These are phyloP conservation scores for Holacanthus passer DNA, from an alignment of 2,113 vertebrate genomes.

Conservation along the genomic window DNA sequence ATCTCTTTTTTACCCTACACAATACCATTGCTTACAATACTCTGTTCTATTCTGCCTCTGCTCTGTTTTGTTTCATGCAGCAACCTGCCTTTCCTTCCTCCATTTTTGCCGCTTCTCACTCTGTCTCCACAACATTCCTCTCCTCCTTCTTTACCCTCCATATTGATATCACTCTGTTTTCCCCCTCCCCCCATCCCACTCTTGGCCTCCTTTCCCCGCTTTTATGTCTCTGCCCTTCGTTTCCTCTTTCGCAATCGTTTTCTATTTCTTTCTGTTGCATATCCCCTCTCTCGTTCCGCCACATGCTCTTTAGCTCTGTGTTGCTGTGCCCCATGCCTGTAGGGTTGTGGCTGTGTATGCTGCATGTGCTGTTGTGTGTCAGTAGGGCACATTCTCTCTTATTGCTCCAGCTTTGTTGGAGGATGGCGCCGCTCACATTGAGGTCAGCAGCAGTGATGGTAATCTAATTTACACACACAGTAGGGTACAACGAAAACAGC, in stretches of 20 bases:
- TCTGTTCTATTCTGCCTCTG: not conserved
- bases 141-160: slow-evolving; percentile 30
- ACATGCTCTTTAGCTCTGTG: slow-evolving; percentile 47
- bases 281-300: slow-evolving; percentile 17
- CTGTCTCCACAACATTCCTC: slow-evolving; percentile 5
- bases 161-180: slow-evolving; percentile 46
- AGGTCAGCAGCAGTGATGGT: slow-evolving; percentile 77
- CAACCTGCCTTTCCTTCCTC: slow-evolving; percentile 2
- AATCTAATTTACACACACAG: slow-evolving; percentile 74
- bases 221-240: slow-evolving; percentile 42
- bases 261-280: slow-evolving; percentile 27
- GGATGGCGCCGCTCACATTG: slow-evolving; percentile 65
- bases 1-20: not conserved
- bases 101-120: slow-evolving; percentile 24
- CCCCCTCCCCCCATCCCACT: slow-evolving; percentile 55
- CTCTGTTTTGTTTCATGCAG: slow-evolving; percentile 1
- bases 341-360: slow-evolving; percentile 60
- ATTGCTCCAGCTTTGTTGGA: slow-evolving; percentile 64
- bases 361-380: slow-evolving; percentile 78
- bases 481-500: slow-evolving; percentile 44
- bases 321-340: slow-evolving; percentile 63
- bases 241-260: slow-evolving; percentile 33
- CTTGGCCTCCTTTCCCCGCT: slow-evolving; percentile 66
- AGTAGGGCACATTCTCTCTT: slow-evolving; percentile 73
- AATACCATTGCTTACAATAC: not conserved